Percentiles rank a stretch among this genome's conserved stretches.
Evolutionary conservation across 2,888 invertebrate species (phyloP).

Genomic region (Cerceris rybyensis): DNA sequence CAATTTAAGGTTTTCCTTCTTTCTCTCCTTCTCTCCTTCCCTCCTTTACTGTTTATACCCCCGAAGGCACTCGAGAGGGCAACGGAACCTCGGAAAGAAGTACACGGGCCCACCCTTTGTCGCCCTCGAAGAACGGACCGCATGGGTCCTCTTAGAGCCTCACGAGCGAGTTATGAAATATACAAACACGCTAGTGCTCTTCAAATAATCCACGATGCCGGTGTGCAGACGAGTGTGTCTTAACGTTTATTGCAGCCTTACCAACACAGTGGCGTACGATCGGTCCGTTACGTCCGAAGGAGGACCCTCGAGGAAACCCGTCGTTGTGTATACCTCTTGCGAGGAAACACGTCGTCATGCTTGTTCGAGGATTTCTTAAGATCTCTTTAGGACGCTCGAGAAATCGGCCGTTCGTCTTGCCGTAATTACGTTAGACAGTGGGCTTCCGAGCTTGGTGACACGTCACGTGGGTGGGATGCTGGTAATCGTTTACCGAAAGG

Average conservation of each 20-base stretch:
- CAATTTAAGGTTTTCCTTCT: slow-evolving; percentile 64
- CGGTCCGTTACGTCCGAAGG: slow-evolving; percentile 56
- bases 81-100: slow-evolving; percentile 11
- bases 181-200: slow-evolving; percentile 75
- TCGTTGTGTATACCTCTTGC: slow-evolving; percentile 34
- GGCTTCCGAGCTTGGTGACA: slow-evolving; percentile 28
- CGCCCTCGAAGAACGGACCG: slow-evolving; percentile 40
- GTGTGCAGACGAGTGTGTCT: slow-evolving; percentile 8
- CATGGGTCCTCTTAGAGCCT: slow-evolving; percentile 57
- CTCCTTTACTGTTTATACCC: slow-evolving; percentile 59
- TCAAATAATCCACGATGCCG: slow-evolving; percentile 70
- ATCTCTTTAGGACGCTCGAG: slow-evolving; percentile 48
- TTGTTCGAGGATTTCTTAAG: slow-evolving; percentile 40
- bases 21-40: too few species aligned
- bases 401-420: slow-evolving; percentile 59
- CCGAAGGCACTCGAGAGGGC: slow-evolving; percentile 31
- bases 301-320: slow-evolving; percentile 47
- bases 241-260: slow-evolving; percentile 68
- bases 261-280: slow-evolving; percentile 24
- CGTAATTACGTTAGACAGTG: slow-evolving; percentile 59
- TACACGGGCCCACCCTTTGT: slow-evolving; percentile 46
- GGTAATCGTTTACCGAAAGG: slow-evolving; percentile 28
- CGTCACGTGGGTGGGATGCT: slow-evolving; percentile 48
- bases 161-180: slow-evolving; percentile 78
- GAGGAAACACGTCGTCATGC: slow-evolving; percentile 45